Evolutionary conservation across 2,113 vertebrate species (phyloP).

Genomic region (Epinephelus fuscoguttatus): DNA sequence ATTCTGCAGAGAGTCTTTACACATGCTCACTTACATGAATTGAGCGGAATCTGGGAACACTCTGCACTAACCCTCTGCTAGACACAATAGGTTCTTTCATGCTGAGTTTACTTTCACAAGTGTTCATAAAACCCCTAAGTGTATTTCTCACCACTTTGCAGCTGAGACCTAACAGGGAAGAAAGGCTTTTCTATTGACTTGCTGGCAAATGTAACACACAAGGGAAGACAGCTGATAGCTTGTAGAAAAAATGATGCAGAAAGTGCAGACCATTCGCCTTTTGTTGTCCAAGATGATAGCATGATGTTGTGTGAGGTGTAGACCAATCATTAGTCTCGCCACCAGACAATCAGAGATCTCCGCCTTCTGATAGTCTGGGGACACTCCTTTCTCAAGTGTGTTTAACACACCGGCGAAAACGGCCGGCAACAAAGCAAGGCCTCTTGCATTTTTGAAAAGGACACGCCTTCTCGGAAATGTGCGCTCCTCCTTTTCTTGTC

Average conservation of each 20-base stretch:
- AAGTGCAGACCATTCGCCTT: neutral
- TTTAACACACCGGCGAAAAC: too few species aligned
- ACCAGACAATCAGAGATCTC: too few species aligned
- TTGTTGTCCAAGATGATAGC: neutral
- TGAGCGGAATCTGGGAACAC: neutral
- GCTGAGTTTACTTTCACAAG: neutral
- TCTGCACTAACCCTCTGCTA: neutral
- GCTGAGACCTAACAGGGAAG: neutral
- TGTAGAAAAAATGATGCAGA: neutral
- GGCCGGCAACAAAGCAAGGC: too few species aligned
- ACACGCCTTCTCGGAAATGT: too few species aligned
- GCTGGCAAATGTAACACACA: neutral
- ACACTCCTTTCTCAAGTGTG: too few species aligned
- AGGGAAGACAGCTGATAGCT: neutral
- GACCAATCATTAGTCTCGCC: neutral
- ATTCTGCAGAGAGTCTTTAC: neutral
- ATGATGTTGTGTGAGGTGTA: neutral
- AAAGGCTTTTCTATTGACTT: neutral
- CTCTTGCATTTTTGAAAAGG: too few species aligned
- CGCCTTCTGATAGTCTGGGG: too few species aligned
- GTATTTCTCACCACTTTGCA: neutral
- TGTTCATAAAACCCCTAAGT: neutral
- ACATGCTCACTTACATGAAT: neutral
- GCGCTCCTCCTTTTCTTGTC: too few species aligned
- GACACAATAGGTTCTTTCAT: conserved; percentile 23